Evolutionary conservation across 2,797 vertebrate species (phyloP), one percentile per base, ranked within the genome.

Genomic region (Avahi laniger): DNA sequence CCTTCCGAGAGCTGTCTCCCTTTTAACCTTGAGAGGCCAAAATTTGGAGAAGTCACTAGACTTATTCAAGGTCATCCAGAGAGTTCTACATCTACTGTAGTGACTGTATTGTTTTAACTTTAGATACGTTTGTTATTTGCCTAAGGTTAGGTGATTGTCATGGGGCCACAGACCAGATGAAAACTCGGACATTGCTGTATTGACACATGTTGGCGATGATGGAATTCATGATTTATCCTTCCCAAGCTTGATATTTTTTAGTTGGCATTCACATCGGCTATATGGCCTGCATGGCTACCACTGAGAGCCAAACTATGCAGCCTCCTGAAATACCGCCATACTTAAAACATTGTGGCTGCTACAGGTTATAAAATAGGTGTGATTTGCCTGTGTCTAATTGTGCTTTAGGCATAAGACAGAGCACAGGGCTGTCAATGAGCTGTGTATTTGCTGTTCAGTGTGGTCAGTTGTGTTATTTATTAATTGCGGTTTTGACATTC

Each of bases 321-420:
- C 63, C 38, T 78, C 13, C 17, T 76, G 59, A 93, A 69, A 15
- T 94, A 7, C 26, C 76, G n/a, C 26, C n/a, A 8, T 38, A 89
- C 86, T 94, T 93, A 89, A 92, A 96, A 69, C 41, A 67, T 18
- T 89, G 65, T 89, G 93, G 6, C 54, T 75, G 30, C 28, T 63
- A 2, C 11, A 43, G 4, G 0, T 97, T 97, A 82, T 82, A 72
- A 96, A 96, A 85, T 80, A 67, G 63, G 93, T 61, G 35, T 15
- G 0, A 92, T 95, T 88, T 97, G 95, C 96, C 96, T 97, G 89
- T 93, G 91, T 97, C 97, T 97, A 83, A 97, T 96, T 97, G 93
- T 95, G 43, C 93, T 94, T 93, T 70, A 63, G 93, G 90, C 65
- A 69, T 94, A 95, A 96, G 86, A 92, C 93, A 96, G 80, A 97